Evolutionary conservation across 1,140 invertebrate species (phyloP), one percentile per base, ranked within the genome.

Genomic region (Drosophila saltans): DNA sequence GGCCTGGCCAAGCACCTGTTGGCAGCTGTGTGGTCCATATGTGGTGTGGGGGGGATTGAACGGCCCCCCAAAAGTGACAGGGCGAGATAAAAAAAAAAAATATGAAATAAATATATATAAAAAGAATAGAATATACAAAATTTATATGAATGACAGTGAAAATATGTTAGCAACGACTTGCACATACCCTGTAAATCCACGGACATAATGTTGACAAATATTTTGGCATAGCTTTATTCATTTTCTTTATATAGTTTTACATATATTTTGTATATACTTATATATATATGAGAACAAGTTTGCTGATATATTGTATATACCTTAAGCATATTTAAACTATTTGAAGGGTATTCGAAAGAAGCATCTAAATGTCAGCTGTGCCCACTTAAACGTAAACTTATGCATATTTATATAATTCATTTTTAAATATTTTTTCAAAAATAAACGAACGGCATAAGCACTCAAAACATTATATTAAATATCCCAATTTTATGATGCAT

Each of bases 381-480:
- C 69, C 75, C 84, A 88, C 79, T 86, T 86, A 86, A 82, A 86
- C 79, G 70, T 69, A 69, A 88, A 86, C 82, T 73, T 81, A 81
- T 86, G 72, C 82, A 83, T 80, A 88, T 88, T 88, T 80, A 88
- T 88, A 88, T 88, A 83, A 88, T 88, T 88, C 80, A 88, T 86
- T 86, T 86, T 68, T 60, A 75, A 85, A 85, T 86, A 85, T 85
- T 86, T 81, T 30, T 52, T 52, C 45, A 52, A 52, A 69, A 81
- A 81, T 78, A 64, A 67, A 71, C 77, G 70, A 78, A 65, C 63
- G 66, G 33, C 56, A 62, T 43, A 45, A 66, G 75, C 68, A 73
- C 61, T 71, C 81, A 78, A 78, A 83, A 64, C 76, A 88, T 80
- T 52, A 79, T 88, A 88, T 88, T 88, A 74, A 88, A 88, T 88